A percentile compares a stretch with the other conserved stretches of the same genome.
phyloP scores from a whole-genome alignment of 2,797 vertebrate genomes.

The Characodon lateralis region DNA sequence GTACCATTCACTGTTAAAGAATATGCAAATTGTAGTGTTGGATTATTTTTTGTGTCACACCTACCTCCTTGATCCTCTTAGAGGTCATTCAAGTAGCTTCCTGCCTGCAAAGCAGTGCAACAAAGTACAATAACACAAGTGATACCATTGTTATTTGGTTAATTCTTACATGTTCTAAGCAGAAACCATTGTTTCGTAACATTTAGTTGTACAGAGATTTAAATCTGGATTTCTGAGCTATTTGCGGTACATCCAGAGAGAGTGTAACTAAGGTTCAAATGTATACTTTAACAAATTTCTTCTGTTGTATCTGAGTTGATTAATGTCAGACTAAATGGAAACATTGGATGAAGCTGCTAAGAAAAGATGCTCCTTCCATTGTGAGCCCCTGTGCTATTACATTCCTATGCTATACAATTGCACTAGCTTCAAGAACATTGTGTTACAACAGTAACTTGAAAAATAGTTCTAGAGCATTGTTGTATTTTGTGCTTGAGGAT shows the following conservation, averaged over 20 bases:
- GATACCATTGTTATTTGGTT: constrained; percentile 65
- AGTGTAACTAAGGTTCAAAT: neutral
- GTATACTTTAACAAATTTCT: neutral
- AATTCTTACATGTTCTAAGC: constrained; percentile 42
- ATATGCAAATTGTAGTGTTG: constrained; percentile 75
- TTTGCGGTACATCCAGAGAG: constrained; percentile 11
- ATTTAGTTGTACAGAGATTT: constrained; percentile 10
- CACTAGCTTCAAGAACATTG: neutral
- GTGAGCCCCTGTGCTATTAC: neutral
- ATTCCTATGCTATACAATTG: neutral
- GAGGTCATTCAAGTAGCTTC: constrained; percentile 55
- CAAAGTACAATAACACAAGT: constrained; percentile 63
- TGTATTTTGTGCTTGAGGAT: constrained; percentile 25
- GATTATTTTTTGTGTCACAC: constrained; percentile 78
- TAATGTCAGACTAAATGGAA: neutral
- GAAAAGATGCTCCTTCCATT: neutral
- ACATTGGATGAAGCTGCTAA: neutral
- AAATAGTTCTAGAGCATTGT: neutral
- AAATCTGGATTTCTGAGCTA: constrained; percentile 5
- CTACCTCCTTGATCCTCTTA: constrained; percentile 75
- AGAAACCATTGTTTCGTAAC: constrained; percentile 31
- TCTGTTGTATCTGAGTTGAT: neutral
- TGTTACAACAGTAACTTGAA: neutral
- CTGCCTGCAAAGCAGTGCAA: constrained; percentile 61
- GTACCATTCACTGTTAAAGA: constrained; percentile 76